phyloP scores from a whole-genome alignment of 1,140 invertebrate species.

The Pteromalus puparum region DNA sequence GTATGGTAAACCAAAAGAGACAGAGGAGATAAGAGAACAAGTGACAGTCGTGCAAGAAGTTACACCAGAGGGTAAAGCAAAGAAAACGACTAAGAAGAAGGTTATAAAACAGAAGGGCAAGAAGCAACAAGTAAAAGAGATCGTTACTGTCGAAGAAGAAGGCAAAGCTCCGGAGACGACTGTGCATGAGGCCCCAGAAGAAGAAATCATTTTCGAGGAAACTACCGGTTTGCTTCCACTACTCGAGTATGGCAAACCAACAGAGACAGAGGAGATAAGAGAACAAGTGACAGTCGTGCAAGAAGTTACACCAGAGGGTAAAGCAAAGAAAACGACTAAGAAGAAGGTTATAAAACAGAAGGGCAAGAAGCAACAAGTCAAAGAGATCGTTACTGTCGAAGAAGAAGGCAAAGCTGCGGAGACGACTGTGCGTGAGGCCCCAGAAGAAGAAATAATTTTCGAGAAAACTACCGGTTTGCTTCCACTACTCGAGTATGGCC shows the following conservation, averaged over 20 bases:
- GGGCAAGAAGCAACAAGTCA: constrained; percentile 53
- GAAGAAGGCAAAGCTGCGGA: constrained; percentile 52
- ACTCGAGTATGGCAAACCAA: constrained; percentile 15
- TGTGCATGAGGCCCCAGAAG: constrained; percentile 42
- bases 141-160: constrained; percentile 48
- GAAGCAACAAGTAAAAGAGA: constrained; percentile 55
- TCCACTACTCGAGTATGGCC: too few relatives aligned
- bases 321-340: constrained; percentile 60
- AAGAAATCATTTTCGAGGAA: constrained; percentile 55
- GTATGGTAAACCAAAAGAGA: background rate
- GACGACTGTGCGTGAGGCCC: constrained; percentile 43
- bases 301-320: constrained; percentile 67
- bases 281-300: constrained; percentile 66
- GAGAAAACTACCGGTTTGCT: constrained; percentile 18
- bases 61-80: constrained; percentile 67
- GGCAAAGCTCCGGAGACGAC: constrained; percentile 49
- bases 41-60: constrained; percentile 63
- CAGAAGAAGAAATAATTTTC: constrained; percentile 51
- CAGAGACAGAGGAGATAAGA: constrained; percentile 36
- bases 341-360: constrained; percentile 55
- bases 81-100: constrained; percentile 60
- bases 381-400: constrained; percentile 46
- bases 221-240: constrained; percentile 14
- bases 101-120: constrained; percentile 53
- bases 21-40: constrained; percentile 55